phyloP scores from a whole-genome alignment of 2,888 invertebrate species.

The Dysmachus trigonus region DNA sequence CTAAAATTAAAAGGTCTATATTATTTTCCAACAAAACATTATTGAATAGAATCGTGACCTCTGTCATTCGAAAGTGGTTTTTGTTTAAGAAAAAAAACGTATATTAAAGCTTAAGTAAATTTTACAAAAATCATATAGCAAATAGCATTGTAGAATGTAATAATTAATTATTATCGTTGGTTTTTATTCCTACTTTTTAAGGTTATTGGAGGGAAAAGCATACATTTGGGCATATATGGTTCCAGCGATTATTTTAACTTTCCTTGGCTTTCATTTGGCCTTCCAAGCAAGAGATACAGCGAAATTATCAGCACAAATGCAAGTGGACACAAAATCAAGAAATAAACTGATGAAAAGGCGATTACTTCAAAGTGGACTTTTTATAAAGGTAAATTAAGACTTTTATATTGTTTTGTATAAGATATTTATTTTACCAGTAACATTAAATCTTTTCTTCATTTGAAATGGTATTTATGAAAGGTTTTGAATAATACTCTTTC shows the following conservation, averaged over 20 bases:
- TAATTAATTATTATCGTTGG: neutral
- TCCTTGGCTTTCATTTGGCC: conserved; percentile 63
- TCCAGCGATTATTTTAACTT: conserved; percentile 65
- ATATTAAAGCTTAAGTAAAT: too few species aligned
- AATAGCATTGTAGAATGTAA: neutral
- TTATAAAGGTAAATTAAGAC: conserved; percentile 67
- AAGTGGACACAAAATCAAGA: conserved; percentile 68
- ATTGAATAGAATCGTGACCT: too few species aligned
- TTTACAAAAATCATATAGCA: too few species aligned
- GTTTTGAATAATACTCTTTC: too few species aligned
- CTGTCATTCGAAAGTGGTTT: too few species aligned
- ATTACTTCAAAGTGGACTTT: conserved; percentile 69
- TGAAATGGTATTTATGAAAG: too few species aligned
- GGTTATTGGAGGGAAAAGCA: conserved; percentile 55
- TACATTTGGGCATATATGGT: conserved; percentile 57
- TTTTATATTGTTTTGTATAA: neutral
- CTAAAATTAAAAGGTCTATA: too few species aligned
- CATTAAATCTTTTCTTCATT: too few species aligned
- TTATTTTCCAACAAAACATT: too few species aligned
- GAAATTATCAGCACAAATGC: conserved; percentile 70
- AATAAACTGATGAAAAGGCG: conserved; percentile 70
- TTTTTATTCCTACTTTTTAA: neutral
- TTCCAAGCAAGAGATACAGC: conserved; percentile 68
- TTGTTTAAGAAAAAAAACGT: too few species aligned
- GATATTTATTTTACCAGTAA: neutral